phyloP scores from a whole-genome alignment of 2,888 invertebrate species.

The Coenonympha arcania region DNA sequence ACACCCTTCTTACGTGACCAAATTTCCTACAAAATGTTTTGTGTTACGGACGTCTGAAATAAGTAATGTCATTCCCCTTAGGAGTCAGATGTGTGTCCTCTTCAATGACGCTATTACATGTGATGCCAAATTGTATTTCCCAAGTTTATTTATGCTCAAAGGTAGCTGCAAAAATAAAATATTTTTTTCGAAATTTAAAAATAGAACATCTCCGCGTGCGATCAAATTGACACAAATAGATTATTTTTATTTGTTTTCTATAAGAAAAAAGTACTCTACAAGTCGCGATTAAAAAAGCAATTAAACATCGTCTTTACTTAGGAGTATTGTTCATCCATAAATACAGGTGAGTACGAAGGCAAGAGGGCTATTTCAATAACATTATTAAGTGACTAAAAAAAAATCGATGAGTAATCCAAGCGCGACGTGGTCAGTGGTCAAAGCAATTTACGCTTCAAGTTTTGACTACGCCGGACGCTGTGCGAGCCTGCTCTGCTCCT shows the following conservation, averaged over 20 bases:
- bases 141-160: too few species aligned
- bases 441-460: conserved; percentile 43
- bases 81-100: conserved; percentile 36
- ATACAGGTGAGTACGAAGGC: too few species aligned
- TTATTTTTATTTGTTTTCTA: too few species aligned
- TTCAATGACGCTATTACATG: conserved; percentile 24
- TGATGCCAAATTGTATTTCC: too few species aligned
- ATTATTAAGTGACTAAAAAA: background rate
- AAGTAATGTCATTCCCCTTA: conserved; percentile 62
- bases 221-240: too few species aligned
- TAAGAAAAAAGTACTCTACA: too few species aligned
- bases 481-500: conserved; percentile 46
- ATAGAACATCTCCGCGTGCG: too few species aligned
- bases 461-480: conserved; percentile 52
- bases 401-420: conserved; percentile 29
- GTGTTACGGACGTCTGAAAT: conserved; percentile 55
- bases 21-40: conserved; percentile 68
- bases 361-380: background rate
- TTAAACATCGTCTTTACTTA: too few species aligned
- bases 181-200: too few species aligned
- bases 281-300: too few species aligned
- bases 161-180: too few species aligned
- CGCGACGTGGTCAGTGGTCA: conserved; percentile 53
- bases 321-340: too few species aligned
- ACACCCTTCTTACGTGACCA: conserved; percentile 66